Conservation (phyloP, 2,113 vertebrate genomes). For the Prinia subflava region DNA sequence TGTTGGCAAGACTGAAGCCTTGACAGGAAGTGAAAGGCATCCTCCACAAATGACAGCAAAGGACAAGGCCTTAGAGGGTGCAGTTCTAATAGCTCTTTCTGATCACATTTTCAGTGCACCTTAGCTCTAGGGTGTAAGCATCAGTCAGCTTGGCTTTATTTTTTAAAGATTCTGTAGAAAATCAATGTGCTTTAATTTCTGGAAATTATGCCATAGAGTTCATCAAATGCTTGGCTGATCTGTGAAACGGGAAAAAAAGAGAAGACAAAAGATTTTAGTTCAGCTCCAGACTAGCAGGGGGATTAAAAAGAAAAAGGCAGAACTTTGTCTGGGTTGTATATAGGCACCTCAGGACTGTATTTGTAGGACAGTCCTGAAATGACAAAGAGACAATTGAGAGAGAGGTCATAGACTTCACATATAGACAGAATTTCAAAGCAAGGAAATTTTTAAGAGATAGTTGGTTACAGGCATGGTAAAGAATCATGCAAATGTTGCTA, state of each 20-base stretch:
- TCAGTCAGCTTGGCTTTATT: not conserved
- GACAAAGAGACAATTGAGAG: not conserved
- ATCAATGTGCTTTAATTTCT: not conserved
- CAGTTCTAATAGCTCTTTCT: not conserved
- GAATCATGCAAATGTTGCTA: not conserved
- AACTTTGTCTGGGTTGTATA: not conserved
- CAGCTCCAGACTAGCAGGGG: not conserved
- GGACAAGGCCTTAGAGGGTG: not conserved
- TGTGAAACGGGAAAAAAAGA: not conserved
- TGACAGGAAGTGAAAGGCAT: not conserved
- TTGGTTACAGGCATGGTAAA: not conserved
- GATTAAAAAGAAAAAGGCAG: not conserved
- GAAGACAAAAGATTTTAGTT: not conserved
- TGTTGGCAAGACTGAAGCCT: not conserved
- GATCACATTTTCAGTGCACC: not conserved
- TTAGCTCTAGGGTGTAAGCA: not conserved
- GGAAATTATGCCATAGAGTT: not conserved
- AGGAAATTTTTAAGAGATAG: not conserved
- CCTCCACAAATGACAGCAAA: not conserved
- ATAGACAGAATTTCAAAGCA: not conserved
- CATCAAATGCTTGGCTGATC: not conserved
- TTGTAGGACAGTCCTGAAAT: not conserved
- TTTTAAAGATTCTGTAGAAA: not conserved
- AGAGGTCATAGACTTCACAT: not conserved
- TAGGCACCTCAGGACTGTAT: not conserved